Base-by-base conservation (phyloP, 2,888 invertebrate genomes). In the Tanytarsus gracilentus region DNA sequence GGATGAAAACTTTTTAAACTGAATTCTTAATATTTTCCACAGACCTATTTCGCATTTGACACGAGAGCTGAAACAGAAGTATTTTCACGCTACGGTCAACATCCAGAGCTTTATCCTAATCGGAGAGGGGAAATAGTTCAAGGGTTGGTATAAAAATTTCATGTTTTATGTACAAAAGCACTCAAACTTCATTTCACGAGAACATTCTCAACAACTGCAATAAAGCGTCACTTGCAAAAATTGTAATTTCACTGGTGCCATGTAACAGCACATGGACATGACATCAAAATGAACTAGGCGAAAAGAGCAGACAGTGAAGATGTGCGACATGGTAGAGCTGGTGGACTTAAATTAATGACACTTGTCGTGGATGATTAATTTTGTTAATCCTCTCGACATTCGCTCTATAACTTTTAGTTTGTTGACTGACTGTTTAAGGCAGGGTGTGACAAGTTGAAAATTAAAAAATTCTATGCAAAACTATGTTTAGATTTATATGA, bases 41-140 rank as follows among this genome's bases (percentile, higher is more conserved):
- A 87, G 74, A 86, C 86, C 49, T 87, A 86, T 76, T 85, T 86
- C 73, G 84, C 85, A 69, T 87, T 88, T 73, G 86, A 87, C 71
- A 85, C 86, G 65, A 83, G 91, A 65, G 91, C 92, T 44, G 93
- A 93, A 72, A 91, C 92, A 70, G 91, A 92, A 73, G 90, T 92
- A 49, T 92, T 90, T 70, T 78, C 89, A 58, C 80, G 93, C 64
- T 93, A 92, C 70, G 93, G 93, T n/a, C 92, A 91, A 69, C 92
- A 92, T 78, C 92, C 93, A 33, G 92, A 93, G 71, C 78, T 93
- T 21, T 93, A 93, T 72, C 93, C 93, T 1, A 92, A 92, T 71
- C 78, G 93, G 64, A 79, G 93, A 64, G 93, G 93, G 1, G 89
- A 91, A 73, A 83, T 92, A 18, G 88, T 91, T 1, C 84, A 88